These are phyloP conservation scores for Manacus vitellinus DNA, from an alignment of 2,113 vertebrate species.

Conservation along the genomic window DNA sequence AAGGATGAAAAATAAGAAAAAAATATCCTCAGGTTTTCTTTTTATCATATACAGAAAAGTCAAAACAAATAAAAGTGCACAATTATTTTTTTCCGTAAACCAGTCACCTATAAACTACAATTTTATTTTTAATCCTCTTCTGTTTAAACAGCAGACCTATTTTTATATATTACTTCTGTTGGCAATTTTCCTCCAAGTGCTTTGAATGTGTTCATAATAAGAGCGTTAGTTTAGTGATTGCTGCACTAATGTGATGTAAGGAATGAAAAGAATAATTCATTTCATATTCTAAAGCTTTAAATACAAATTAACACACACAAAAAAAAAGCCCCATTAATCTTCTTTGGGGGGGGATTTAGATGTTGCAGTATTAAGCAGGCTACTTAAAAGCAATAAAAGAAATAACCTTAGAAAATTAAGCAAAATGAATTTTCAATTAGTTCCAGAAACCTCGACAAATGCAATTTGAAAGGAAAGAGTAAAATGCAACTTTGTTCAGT, in stretches of 20 bases:
- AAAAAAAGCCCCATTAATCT: conserved; percentile 62
- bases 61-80: conserved; percentile 26
- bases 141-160: conserved; percentile 63
- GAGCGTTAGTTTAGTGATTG: conserved; percentile 70
- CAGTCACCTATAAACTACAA: conserved; percentile 30
- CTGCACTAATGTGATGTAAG: conserved; percentile 76
- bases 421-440: conserved; percentile 83
- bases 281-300: conserved; percentile 76
- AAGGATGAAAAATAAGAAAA: not conserved
- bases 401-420: conserved; percentile 83
- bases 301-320: conserved; percentile 75
- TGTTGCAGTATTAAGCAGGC: conserved; percentile 68
- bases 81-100: not conserved
- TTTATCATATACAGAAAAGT: not conserved
- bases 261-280: conserved; percentile 73
- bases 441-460: conserved; percentile 75
- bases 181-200: conserved; percentile 66
- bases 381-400: conserved; percentile 80
- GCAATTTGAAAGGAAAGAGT: conserved; percentile 80
- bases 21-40: not conserved
- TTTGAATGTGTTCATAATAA: conserved; percentile 74
- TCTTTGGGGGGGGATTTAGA: conserved; percentile 55
- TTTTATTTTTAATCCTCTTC: conserved; percentile 58
- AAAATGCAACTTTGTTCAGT: conserved; percentile 82
- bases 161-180: conserved; percentile 67